Evolutionary conservation across 2,888 invertebrate species (phyloP), one percentile per base, ranked within the genome.

Genomic region (Pandemis corylana): DNA sequence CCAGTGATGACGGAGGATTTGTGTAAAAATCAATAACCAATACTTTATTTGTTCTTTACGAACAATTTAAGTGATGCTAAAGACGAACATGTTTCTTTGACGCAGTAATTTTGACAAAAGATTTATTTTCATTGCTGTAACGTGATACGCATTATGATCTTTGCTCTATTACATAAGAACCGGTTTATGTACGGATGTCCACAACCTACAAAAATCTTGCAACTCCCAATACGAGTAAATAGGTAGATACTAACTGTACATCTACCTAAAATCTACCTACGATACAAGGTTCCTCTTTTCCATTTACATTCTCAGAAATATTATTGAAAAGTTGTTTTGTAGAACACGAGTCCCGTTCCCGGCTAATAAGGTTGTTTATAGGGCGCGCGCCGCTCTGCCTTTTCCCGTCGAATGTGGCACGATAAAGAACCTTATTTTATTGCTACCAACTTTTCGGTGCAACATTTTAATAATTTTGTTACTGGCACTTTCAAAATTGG

Each of bases 281-380:
- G 59, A 59, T 61, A 73, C 68, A 68, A 68, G 64, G 64, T 46
- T 69, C 64, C 73, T 65, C 64, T 41, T 65, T 73, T 59, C 68
- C 68, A 59, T 65, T 68, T 68, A 41, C 68, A 68, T 68, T 65
- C 42, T 65, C 28, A 59, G 59, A 69, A 65, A 73, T 64, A 68
- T 69, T 62, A 69, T 73, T 68, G 73, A 69, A 73, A 73, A 65
- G 73, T 73, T 69, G 68, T 69, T 73, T 69, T 69, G 64, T 73
- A 65, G 46, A 59, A 56, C 63, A 51, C 64, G 46, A 13, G 56
- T 51, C 66, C 59, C 53, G 28, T 28, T 41, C 36, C 56, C 51
- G 65, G 65, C 74, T 70, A 74, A 74, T 74, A 74, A 70, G 69
- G 69, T 66, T 70, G 65, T 66, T 66, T 74, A 70, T 66, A 65